Evolutionary conservation across 2,888 invertebrate genomes (phyloP), one percentile per base, ranked within the genome.

Genomic region (Subacronicta megacephala): DNA sequence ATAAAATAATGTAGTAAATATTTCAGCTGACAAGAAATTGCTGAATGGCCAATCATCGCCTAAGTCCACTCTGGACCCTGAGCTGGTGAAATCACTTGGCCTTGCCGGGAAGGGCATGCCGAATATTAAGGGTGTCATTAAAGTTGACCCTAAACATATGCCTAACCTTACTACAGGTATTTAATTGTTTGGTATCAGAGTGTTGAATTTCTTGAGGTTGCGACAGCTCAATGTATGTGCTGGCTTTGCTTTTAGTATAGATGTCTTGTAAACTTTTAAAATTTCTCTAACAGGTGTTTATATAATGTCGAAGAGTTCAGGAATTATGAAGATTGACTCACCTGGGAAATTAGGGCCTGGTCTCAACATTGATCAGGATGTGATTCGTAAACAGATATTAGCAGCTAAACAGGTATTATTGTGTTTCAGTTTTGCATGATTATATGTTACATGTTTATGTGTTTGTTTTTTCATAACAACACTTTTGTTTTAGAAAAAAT

Each of bases 251-350:
- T 20, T 17, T 45, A 17, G 41, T 13, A 33, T 29, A 44, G 12
- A 44, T 52, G 13, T 12, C 44, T 59, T 54, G 53, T 68, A 56
- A n/a, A 41, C 29, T n/a, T 20, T 17, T 49, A 16, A 59, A n/a
- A 38, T 72, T 23, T 47, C 79, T 81, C 55, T 95, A 72, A 90
- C 95, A 76, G 96, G 96, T 72, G 96, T 97, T 35, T 97, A 97
- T 81, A 96, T 97, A 52, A 96, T 97, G 96, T 96, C 96, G 7
- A 96, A 96, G 84, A 96, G 96, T 71, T 96, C 96, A 33, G 96
- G 96, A 37, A 96, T 96, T 47, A 96, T 96, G 84, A 96, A 96
- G 84, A 92, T 96, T 52, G 96, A 96, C 81, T 95, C 96, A 0
- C 95, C 95, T 0, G 95, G 95, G 0, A 95, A 95, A 67, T 75